A percentile compares a stretch with the other conserved stretches of the same genome.
phyloP scores from a whole-genome alignment of 2,113 vertebrate species.

The Pomatostomus ruficeps region DNA sequence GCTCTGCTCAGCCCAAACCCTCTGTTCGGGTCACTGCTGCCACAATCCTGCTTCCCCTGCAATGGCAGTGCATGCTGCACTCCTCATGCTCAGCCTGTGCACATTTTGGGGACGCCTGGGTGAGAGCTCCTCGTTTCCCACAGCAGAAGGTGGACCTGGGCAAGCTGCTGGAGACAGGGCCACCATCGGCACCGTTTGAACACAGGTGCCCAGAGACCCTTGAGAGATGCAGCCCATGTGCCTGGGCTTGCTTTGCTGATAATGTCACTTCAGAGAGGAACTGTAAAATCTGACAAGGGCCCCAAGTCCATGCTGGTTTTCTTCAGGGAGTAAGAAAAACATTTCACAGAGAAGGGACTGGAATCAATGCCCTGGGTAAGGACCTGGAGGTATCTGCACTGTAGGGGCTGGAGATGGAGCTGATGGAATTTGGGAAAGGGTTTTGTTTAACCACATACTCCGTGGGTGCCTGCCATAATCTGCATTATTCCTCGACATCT shows the following conservation, averaged over 20 bases:
- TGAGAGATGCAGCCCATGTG: background rate
- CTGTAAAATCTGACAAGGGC: background rate
- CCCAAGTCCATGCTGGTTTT: background rate
- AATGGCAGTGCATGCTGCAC: no score
- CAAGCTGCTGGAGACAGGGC: background rate
- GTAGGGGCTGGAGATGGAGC: background rate
- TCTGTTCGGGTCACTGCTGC: accelerated
- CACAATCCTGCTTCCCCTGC: accelerated
- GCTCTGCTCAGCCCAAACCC: background rate
- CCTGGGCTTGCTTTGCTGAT: background rate
- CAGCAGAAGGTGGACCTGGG: accelerated
- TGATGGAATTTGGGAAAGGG: background rate
- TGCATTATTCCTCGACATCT: background rate
- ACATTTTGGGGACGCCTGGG: background rate
- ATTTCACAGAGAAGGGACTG: background rate
- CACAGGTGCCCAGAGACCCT: accelerated
- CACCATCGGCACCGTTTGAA: accelerated
- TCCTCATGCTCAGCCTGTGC: background rate
- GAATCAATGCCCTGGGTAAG: background rate
- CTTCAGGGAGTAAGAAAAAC: background rate
- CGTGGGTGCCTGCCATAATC: background rate
- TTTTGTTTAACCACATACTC: background rate
- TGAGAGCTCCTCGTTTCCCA: accelerated
- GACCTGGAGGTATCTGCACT: background rate
- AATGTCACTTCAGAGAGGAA: background rate